These are phyloP conservation scores for Arizona elegans DNA, from an alignment of 2,113 vertebrate genomes.

Conservation along the genomic window DNA sequence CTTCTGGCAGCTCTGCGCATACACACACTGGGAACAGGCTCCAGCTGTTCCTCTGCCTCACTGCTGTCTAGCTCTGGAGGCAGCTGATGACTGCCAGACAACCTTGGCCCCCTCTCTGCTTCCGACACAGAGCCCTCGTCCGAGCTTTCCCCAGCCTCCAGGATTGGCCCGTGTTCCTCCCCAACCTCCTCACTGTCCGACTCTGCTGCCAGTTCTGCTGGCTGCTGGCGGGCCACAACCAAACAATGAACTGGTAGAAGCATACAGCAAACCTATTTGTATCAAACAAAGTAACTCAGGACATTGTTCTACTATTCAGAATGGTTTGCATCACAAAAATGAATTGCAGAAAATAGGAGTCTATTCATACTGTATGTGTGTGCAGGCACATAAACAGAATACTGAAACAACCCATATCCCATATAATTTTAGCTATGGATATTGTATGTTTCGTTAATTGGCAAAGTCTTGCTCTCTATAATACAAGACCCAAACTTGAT, in stretches of 20 bases:
- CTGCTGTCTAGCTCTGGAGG: no score
- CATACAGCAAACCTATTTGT: conserved; percentile 14
- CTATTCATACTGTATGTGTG: not conserved
- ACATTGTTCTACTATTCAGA: conserved; percentile 16
- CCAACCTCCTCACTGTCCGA: no score
- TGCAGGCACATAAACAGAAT: not conserved
- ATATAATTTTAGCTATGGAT: not conserved
- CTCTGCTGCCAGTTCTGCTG: no score
- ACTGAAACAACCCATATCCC: not conserved
- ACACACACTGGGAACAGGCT: no score
- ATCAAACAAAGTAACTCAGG: conserved; percentile 16
- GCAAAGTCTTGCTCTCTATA: not conserved
- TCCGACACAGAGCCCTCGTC: no score
- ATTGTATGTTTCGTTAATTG: not conserved
- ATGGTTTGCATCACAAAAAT: conserved; percentile 29
- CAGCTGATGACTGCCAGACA: no score
- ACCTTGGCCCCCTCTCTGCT: no score
- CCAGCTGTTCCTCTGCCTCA: no score
- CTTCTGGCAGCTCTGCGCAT: no score
- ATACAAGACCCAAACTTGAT: not conserved
- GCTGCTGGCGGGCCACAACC: not conserved
- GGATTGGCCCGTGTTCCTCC: no score
- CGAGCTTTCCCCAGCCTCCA: no score
- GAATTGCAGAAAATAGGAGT: conserved; percentile 12
- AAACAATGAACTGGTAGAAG: not conserved